These are phyloP conservation scores for Illadopsis cleaveri DNA, from an alignment of 2,113 vertebrate genomes.

Conservation along the genomic window DNA sequence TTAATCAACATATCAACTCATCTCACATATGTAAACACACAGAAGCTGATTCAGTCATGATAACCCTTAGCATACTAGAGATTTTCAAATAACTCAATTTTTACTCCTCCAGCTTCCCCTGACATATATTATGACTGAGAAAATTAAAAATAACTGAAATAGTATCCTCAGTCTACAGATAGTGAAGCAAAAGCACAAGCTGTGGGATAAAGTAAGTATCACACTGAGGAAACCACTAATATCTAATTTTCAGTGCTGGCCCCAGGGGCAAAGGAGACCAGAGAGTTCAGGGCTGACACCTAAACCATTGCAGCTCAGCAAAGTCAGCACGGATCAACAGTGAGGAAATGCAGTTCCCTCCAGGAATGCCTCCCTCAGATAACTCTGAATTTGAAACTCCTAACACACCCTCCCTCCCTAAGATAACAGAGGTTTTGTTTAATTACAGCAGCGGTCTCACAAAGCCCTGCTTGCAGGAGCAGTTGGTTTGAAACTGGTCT, in stretches of 20 bases:
- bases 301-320: background rate
- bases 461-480: accelerated
- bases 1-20: background rate
- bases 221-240: background rate
- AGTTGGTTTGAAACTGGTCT: background rate
- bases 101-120: background rate
- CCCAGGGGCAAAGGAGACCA: background rate
- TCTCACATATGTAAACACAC: background rate
- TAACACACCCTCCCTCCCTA: background rate
- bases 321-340: background rate
- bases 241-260: background rate
- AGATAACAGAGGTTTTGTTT: background rate
- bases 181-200: background rate
- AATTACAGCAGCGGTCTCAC: background rate
- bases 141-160: background rate
- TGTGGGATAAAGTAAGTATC: background rate
- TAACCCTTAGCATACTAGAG: background rate
- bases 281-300: background rate
- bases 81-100: background rate
- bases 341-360: background rate
- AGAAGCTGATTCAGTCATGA: background rate
- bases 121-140: background rate
- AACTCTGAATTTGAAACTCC: background rate
- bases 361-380: background rate
- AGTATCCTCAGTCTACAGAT: background rate